Base-by-base conservation (phyloP, 23 tunicate genomes). In the Oikopleura vanhoeffeni region DNA sequence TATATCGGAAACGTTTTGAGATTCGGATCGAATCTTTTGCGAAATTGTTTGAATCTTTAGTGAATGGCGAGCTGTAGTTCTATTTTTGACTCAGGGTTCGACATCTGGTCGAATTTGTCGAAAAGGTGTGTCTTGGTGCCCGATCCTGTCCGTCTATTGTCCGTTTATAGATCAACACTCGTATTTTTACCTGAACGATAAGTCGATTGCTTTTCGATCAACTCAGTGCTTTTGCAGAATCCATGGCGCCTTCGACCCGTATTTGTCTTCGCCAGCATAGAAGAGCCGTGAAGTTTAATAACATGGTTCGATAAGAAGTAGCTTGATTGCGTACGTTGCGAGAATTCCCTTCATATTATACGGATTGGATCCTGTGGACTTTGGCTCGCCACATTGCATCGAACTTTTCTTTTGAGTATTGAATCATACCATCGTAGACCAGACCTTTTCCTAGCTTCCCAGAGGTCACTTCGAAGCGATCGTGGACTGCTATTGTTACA, bases 151-250 rank as follows among this genome's bases (percentile, higher is more conserved):
- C n/a, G n/a, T n/a, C n/a, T n/a, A n/a, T n/a, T n/a, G n/a, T n/a
- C n/a, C n/a, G n/a, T n/a, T n/a, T n/a, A n/a, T n/a, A n/a, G n/a
- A n/a, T n/a, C n/a, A n/a, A n/a, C n/a, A n/a, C n/a, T n/a, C n/a
- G n/a, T n/a, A n/a, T n/a, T n/a, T n/a, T 35, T 84, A 39, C 82
- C 76, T 40, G 40, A 84, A 42, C 1, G 99, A 89, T 41, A 90
- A 95, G 3, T 95, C 89, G 2, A 95, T 85, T 41, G 89, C 99
- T 91, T 86, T 39, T 86, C 76, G 41, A 95, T 85, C 40, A 90
- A 83, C 27, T 85, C 90, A 2, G 84, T 27, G 85, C 87, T 0
- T 71, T 76, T 28, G 86, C 87, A 33, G 75, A 41, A 0, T 96
- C 99, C 8, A 95, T 83, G 60, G 91, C 83, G 24, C 86, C 76